Evolutionary conservation across 2,113 vertebrate species (phyloP), one percentile per base, ranked within the genome.

Genomic region (Nansenia antarctica): DNA sequence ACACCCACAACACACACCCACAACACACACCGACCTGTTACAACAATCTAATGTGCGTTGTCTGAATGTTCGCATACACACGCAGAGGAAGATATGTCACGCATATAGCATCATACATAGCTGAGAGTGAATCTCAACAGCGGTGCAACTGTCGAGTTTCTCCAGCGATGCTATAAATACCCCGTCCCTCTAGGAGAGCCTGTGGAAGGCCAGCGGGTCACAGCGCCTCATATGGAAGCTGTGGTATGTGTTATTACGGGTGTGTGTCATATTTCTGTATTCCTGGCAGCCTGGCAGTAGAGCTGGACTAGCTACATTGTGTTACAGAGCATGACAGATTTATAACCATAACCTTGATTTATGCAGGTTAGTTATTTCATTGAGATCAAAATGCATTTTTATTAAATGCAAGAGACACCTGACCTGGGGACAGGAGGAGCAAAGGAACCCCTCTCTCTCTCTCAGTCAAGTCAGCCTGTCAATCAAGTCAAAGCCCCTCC

Each of bases 201-300:
- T 69, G 82, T 45, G 45, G 58, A 62, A 4, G 72, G 69, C 66
- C 77, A 78, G 79, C 66, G 34, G 83, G 85, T 87, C 85, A 83
- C 84, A 63, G 73, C 72, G 74, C 71, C 72, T 45, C 70, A 77
- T 74, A 68, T 73, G 74, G 67, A 15, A 42, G 65, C 45, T 35
- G 69, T 73, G 24, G 27, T 59, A 72, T 79, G 76, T 74, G 68
- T 70, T 60, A 31, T 59, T 82, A 69, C 73, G 69, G 65, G 58
- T 62, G 70, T 80, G 81, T 88, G n/a, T n/a, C n/a, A n/a, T 88
- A 76, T 89, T 87, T 81, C 67, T 83, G 75, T 73, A 69, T 78
- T n/a, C 62, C 39, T 27, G 53, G 2, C 53, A 55, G 53, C 53
- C 26, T 1, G 24, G 45, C n/a, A n/a, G n/a, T n/a, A 8, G 6